Evolutionary conservation across 2,113 vertebrate genomes (phyloP), one percentile per base, ranked within the genome.

Genomic region (Gadus chalcogrammus): DNA sequence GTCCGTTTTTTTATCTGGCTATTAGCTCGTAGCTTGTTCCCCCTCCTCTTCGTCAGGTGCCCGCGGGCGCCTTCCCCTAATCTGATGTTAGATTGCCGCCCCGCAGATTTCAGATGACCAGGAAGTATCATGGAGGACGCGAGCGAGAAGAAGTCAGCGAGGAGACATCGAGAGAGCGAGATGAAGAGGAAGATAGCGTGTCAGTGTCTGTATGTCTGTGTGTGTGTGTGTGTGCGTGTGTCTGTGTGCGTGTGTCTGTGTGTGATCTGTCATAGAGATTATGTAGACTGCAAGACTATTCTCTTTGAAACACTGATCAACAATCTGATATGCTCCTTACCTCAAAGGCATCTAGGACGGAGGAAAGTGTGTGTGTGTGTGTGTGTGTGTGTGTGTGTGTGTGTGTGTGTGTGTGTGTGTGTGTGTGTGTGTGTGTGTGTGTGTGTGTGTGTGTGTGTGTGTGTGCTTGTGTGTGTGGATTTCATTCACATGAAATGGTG

Each of bases 281-380:
- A 15, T 17, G 52, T 15, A 59, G 17, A 64, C 17, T 63, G 65
- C 64, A 69, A 69, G 27, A 76, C 24, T 38, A 77, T 71, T 79
- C 48, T 64, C 53, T 78, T 78, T 78, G 56, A 67, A 81, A 67
- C 60, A 60, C 8, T 66, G 55, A 76, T 79, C 16, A 63, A 64
- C 63, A 79, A 59, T 67, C 55, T 69, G 73, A 80, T 82, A 71
- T 52, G 70, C 81, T 82, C 42, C 42, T 75, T 69, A 72, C 75
- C 74, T 65, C 20, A 48, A 56, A 72, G 72, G 72, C 73, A 61
- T 71, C 4, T 9, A 15, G 15, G 42, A 48, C 42, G 12, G 12
- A 48, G 12, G 42, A 48, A 48, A 11, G 60, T 42, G n/a, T 18
- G 38, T 48, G 61, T 70, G 60, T 53, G 59, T 68, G 42, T 75